These are phyloP conservation scores for Melanargia galathea DNA, from an alignment of 2,888 invertebrate species.

Conservation along the genomic window DNA sequence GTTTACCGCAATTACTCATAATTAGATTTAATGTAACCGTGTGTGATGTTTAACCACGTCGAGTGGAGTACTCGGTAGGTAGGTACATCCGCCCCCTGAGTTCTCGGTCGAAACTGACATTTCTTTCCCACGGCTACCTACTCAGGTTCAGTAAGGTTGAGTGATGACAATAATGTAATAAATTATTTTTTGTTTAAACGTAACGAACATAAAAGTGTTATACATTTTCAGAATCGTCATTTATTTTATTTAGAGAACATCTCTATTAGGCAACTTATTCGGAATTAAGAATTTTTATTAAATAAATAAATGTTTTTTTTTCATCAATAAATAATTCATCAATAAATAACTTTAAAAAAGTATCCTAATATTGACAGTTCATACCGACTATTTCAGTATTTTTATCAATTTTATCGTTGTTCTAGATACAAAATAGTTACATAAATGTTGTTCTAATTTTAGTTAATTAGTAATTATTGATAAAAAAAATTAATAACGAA, in stretches of 20 bases:
- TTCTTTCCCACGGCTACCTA: slow-evolving; percentile 76
- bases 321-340: too few species aligned
- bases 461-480: not conserved
- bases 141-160: slow-evolving; percentile 32
- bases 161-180: not conserved
- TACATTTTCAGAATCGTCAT: not conserved
- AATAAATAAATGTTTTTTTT: not conserved
- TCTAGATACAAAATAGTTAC: slow-evolving; percentile 2
- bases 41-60: slow-evolving; percentile 15
- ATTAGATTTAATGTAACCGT: slow-evolving; percentile 1
- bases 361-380: not conserved
- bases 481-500: slow-evolving; percentile 39
- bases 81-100: slow-evolving; percentile 30
- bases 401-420: not conserved
- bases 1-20: slow-evolving; percentile 4
- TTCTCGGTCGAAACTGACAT: slow-evolving; percentile 60
- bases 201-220: too few species aligned
- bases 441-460: not conserved
- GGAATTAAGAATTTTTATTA: not conserved
- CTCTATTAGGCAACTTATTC: too few species aligned
- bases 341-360: not conserved
- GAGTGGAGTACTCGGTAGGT: too few species aligned
- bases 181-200: slow-evolving; percentile 12
- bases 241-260: not conserved
- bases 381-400: not conserved